These are phyloP conservation scores for Melanotaenia trifasciata DNA, from an alignment of 2,797 vertebrate species.

Conservation along the genomic window DNA sequence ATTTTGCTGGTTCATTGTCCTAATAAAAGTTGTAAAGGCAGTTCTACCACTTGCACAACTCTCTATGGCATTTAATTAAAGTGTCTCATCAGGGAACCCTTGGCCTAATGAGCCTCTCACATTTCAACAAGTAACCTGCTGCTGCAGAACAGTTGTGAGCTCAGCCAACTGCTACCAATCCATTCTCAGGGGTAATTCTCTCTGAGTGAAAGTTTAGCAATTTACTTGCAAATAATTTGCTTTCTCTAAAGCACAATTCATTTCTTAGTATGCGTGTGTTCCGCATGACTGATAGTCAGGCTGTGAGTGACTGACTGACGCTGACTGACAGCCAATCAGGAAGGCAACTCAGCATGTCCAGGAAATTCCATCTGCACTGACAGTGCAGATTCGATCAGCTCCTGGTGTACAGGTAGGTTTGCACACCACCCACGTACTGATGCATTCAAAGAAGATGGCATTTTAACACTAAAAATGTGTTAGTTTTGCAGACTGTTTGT, in stretches of 20 bases:
- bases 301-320: conserved; percentile 55
- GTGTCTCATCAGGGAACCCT: conserved; percentile 70
- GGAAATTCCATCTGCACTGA: conserved; percentile 71
- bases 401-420: conserved; percentile 35
- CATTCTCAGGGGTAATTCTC: conserved; percentile 61
- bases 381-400: conserved; percentile 57
- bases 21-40: conserved; percentile 66
- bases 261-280: conserved; percentile 44
- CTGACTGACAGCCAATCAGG: conserved; percentile 75
- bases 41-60: conserved; percentile 57
- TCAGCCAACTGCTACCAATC: conserved; percentile 53
- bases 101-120: conserved; percentile 72
- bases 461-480: conserved; percentile 37
- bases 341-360: conserved; percentile 58
- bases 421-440: conserved; percentile 44
- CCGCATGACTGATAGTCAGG: conserved; percentile 60
- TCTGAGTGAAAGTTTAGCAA: conserved; percentile 65
- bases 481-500: conserved; percentile 35
- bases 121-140: conserved; percentile 74
- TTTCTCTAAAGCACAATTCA: conserved; percentile 46
- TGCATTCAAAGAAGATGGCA: conserved; percentile 32
- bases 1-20: conserved; percentile 49
- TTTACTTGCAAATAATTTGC: conserved; percentile 66
- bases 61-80: conserved; percentile 77
- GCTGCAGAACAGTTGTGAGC: conserved; percentile 59